Percentiles rank a stretch among this genome's conserved stretches.
phyloP scores from a whole-genome alignment of 1,140 invertebrate genomes.

The Adelges cooleyi region DNA sequence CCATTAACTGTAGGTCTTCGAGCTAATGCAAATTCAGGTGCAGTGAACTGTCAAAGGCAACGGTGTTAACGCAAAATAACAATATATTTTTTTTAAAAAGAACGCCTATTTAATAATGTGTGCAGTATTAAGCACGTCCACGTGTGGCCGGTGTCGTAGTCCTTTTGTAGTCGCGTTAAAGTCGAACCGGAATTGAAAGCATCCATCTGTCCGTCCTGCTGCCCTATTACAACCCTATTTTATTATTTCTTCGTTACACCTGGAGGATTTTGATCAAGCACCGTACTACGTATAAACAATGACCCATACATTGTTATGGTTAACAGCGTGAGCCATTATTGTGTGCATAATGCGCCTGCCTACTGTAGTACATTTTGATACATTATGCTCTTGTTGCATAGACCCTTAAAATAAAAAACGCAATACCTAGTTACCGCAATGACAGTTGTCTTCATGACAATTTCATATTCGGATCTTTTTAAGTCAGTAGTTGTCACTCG shows the following conservation, averaged over 20 bases:
- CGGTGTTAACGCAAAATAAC: neutral
- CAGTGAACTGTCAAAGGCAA: slow-evolving; percentile 15
- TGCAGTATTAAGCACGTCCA: neutral
- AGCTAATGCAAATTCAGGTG: slow-evolving; percentile 5
- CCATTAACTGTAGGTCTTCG: neutral
- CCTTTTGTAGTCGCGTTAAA: slow-evolving; percentile 4
- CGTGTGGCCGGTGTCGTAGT: slow-evolving; percentile 12
- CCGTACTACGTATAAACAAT: neutral
- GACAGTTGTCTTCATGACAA: too few relatives aligned
- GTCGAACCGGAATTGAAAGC: slow-evolving; percentile 27
- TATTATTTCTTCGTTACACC: slow-evolving; percentile 24
- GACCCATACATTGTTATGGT: neutral
- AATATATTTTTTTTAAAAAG: too few relatives aligned
- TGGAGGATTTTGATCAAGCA: slow-evolving; percentile 20
- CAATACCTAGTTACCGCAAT: too few relatives aligned
- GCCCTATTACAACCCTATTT: slow-evolving; percentile 2
- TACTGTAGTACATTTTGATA: too few relatives aligned
- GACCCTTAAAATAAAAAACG: too few relatives aligned
- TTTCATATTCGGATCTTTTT: too few relatives aligned
- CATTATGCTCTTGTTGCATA: too few relatives aligned
- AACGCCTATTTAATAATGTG: slow-evolving; percentile 6
- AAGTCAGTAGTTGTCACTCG: too few relatives aligned
- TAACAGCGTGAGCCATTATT: too few relatives aligned
- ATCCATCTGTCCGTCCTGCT: slow-evolving; percentile 6
- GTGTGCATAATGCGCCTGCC: too few relatives aligned